Evolutionary conservation across 2,797 vertebrate species (phyloP).

Genomic region (Telmatherina bonti): DNA sequence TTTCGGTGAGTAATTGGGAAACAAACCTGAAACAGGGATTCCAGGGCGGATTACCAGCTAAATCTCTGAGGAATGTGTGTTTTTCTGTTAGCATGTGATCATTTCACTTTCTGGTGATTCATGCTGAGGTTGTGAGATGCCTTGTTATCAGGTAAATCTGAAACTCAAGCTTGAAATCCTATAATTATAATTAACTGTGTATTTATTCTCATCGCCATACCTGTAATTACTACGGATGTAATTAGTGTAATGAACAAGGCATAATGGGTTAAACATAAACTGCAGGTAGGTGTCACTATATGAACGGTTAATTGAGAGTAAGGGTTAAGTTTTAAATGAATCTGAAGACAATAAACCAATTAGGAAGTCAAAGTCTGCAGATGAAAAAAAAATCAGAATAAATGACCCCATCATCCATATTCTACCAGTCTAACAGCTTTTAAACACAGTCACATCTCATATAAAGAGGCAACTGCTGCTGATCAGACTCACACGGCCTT

Average conservation of each 20-base stretch:
- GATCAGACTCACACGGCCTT: not conserved
- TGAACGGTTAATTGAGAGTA: not conserved
- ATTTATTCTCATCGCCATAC: not conserved
- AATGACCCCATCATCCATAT: not conserved
- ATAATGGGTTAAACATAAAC: not conserved
- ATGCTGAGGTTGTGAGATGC: not conserved
- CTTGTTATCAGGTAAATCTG: slow-evolving; percentile 3
- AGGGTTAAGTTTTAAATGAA: not conserved
- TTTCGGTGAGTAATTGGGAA: slow-evolving; percentile 64
- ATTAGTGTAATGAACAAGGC: not conserved
- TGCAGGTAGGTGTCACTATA: not conserved
- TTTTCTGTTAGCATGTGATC: slow-evolving; percentile 55
- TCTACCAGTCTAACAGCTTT: not conserved
- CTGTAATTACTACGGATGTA: not conserved
- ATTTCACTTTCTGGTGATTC: slow-evolving; percentile 12
- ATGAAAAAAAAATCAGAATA: too few relatives aligned
- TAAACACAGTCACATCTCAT: not conserved
- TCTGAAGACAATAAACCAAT: not conserved
- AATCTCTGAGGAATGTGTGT: slow-evolving; percentile 73
- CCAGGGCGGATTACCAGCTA: slow-evolving; percentile 79
- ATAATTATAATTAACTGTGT: not conserved
- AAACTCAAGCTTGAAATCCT: slow-evolving; percentile 4
- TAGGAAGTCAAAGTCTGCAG: not conserved
- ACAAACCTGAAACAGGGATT: slow-evolving; percentile 72
- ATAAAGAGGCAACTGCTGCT: not conserved